These are phyloP conservation scores for Pedicia rivosa DNA, from an alignment of 2,888 invertebrate genomes.

Conservation along the genomic window DNA sequence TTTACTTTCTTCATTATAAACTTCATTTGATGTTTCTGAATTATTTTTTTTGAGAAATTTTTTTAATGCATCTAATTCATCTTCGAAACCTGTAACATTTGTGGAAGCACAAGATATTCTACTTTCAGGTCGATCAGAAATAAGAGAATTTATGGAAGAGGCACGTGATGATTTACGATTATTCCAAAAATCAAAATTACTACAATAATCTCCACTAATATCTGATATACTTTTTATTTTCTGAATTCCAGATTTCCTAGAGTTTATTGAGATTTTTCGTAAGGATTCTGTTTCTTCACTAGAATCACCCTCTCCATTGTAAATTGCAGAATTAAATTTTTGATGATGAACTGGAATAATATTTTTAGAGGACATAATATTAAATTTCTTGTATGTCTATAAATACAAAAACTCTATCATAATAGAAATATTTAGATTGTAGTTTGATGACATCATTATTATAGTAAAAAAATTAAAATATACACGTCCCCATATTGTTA, in stretches of 20 bases:
- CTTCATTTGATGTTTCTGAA: too few species aligned
- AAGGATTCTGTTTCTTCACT: neutral
- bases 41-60: neutral
- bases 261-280: neutral
- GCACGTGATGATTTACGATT: neutral
- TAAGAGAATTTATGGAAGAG: neutral
- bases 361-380: neutral
- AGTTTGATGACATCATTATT: too few species aligned
- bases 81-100: neutral
- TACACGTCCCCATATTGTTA: too few species aligned
- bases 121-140: neutral
- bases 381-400: too few species aligned
- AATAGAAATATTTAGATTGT: too few species aligned
- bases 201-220: conserved; percentile 2
- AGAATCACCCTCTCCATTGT: too few species aligned
- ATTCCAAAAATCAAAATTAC: neutral
- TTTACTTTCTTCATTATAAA: neutral
- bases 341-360: neutral
- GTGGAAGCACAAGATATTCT: neutral
- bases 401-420: too few species aligned
- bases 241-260: neutral
- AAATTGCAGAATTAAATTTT: too few species aligned
- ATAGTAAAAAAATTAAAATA: too few species aligned
- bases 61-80: neutral
- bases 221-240: neutral